Evolutionary conservation across 1,140 invertebrate genomes (phyloP).

Genomic region (Pachyrhynchus sulphureomaculatus): DNA sequence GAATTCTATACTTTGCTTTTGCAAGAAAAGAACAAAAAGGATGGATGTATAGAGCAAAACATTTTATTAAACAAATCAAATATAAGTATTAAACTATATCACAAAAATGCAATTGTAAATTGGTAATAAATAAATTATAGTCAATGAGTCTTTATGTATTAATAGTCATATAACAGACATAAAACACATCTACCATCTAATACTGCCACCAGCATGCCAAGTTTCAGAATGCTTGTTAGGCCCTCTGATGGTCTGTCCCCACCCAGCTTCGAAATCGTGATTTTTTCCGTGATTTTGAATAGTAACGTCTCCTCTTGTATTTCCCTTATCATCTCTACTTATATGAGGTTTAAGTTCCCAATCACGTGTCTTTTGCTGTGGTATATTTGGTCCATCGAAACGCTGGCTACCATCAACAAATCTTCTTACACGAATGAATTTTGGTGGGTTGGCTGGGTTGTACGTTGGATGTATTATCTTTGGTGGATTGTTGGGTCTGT

Average conservation of each 20-base stretch:
- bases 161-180: too few relatives aligned
- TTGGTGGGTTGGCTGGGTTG: slow-evolving; percentile 3
- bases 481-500: neutral
- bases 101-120: too few relatives aligned
- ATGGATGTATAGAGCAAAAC: too few relatives aligned
- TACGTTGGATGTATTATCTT: slow-evolving; percentile 2
- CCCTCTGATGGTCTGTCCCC: slow-evolving; percentile 26
- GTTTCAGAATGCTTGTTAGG: slow-evolving; percentile 28
- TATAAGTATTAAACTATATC: too few relatives aligned
- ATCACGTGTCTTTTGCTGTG: neutral
- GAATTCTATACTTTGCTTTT: too few relatives aligned
- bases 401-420: neutral
- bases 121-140: too few relatives aligned
- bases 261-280: slow-evolving; percentile 33
- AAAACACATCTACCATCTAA: slow-evolving; percentile 28
- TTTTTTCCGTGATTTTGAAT: slow-evolving; percentile 30
- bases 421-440: slow-evolving; percentile 12
- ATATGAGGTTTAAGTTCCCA: slow-evolving; percentile 32
- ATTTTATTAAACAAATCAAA: too few relatives aligned
- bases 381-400: neutral
- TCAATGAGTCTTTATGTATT: too few relatives aligned
- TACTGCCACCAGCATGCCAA: slow-evolving; percentile 34
- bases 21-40: too few relatives aligned
- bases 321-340: slow-evolving; percentile 26
- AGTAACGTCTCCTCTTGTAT: slow-evolving; percentile 16